Evolutionary conservation across 2,797 vertebrate species (phyloP).

Genomic region (Distichodus sexfasciatus): DNA sequence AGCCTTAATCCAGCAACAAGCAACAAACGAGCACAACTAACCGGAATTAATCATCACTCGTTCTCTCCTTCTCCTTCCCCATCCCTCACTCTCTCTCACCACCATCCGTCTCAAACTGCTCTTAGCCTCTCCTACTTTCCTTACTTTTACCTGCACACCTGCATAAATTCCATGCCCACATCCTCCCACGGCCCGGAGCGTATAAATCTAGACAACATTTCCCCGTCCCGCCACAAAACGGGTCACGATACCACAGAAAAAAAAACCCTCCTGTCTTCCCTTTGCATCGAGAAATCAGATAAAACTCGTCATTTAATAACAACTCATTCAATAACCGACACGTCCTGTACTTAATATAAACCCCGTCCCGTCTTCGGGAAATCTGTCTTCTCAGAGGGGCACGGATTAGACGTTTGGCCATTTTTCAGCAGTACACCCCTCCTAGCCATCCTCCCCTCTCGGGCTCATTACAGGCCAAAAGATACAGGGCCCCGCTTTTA

Average conservation of each 20-base stretch:
- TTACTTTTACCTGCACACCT: constrained; percentile 3
- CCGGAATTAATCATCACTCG: too few relatives aligned
- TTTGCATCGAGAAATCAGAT: constrained; percentile 4
- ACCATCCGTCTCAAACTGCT: constrained; percentile 3
- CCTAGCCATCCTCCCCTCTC: constrained; percentile 74
- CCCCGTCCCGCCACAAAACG: neutral
- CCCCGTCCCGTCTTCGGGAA: constrained; percentile 43
- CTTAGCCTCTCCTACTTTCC: neutral
- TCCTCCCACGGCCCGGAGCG: neutral
- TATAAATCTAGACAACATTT: neutral
- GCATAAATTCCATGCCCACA: constrained; percentile 8
- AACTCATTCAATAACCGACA: constrained; percentile 9
- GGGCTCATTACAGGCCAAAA: constrained; percentile 85
- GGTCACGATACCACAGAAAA: neutral
- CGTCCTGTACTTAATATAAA: constrained; percentile 53
- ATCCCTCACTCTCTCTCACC: too few relatives aligned
- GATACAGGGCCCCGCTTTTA: constrained; percentile 86
- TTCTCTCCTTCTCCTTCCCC: too few relatives aligned
- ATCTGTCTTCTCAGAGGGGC: constrained; percentile 71
- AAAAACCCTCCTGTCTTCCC: constrained; percentile 10
- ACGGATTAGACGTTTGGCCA: constrained; percentile 72
- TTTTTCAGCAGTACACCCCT: constrained; percentile 77
- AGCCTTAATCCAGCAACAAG: too few relatives aligned
- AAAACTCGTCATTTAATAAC: constrained; percentile 21
- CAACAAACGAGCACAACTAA: too few relatives aligned